Base-by-base conservation (phyloP, 30 jellyfish, hydroid and myxozoan species). In the Euphysa ruthae region DNA sequence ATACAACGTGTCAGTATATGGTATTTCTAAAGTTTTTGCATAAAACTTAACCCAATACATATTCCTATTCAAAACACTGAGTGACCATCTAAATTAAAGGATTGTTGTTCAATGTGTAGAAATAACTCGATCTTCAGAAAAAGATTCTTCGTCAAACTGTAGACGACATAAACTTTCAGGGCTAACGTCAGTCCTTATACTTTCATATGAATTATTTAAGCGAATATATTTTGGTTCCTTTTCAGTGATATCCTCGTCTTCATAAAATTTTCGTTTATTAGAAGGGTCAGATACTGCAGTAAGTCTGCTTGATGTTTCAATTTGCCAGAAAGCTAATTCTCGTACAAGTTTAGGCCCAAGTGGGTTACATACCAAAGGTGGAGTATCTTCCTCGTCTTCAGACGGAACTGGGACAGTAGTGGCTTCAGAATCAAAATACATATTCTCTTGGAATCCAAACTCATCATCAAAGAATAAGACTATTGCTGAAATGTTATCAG, bases 401-500 rank as follows among this genome's bases (percentile, higher is more conserved):
- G 71, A 44, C 8, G 33, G 30, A 24, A 68, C 22, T 6, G 33
- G 30, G 22, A 68, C 22, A 21, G 80, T 68, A 30, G 33, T 58
- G 6, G 75, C 75, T 16, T 68, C 80, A 15, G 74, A 46, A 20
- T 63, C 77, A 1, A 22, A 26, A 4, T 8, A 25, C 12, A 35
- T 22, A 21, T 64, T 32, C 13, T n/a, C 66, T 15, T 65, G 42
- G 23, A 20, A 20, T 15, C 38, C 63, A n/a, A 68, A 50, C 32
- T 64, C 81, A 15, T 84, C 75, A 32, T 85, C 92, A 62, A 87
- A 74, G 42, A 52, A 73, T 12, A 78, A 85, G 6, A 81, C 93
- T 0, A 88, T 60, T 1, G 93, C 93, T 18, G 93, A 80, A 0
- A 88, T 75, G 63, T 88, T 88, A 79, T 88, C 97, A 12, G 94